Evolutionary conservation across 2,113 vertebrate genomes (phyloP).

Genomic region (Myotis yumanensis): DNA sequence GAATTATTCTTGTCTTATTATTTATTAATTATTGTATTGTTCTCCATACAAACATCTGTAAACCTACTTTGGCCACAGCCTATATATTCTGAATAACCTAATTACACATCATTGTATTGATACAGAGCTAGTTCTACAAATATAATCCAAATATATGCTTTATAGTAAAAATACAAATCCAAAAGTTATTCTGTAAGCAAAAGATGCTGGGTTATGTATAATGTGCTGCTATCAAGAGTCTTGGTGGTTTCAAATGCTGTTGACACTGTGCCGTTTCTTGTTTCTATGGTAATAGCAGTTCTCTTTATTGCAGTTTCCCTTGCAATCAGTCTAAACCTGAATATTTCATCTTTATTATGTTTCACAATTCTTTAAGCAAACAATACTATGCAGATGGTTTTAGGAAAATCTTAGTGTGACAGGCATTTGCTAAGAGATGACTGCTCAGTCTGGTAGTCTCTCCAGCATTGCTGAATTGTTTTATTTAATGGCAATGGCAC

Average conservation of each 20-base stretch:
- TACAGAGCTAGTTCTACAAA: not conserved
- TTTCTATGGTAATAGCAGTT: constrained; percentile 74
- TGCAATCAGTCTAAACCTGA: constrained; percentile 45
- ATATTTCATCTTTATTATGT: constrained; percentile 54
- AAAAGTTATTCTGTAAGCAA: constrained; percentile 27
- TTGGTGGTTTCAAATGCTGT: constrained; percentile 67
- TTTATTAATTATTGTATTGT: not conserved
- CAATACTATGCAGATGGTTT: not conserved
- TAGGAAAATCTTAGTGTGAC: constrained; percentile 22
- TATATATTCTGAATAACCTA: not conserved
- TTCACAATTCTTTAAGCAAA: constrained; percentile 57
- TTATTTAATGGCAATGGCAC: not conserved
- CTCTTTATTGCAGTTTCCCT: not conserved
- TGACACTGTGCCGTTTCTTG: constrained; percentile 36
- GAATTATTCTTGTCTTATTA: not conserved
- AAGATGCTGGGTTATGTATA: constrained; percentile 7
- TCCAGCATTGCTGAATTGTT: not conserved
- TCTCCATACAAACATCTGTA: not conserved
- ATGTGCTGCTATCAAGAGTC: constrained; percentile 40
- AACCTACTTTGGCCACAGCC: not conserved
- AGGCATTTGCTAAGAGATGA: constrained; percentile 7
- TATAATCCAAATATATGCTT: not conserved
- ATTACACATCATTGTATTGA: not conserved
- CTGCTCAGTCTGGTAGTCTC: not conserved
- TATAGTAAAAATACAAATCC: not conserved